These are phyloP conservation scores for Tringa solitaria DNA, from an alignment of 2,113 vertebrate species.

Conservation along the genomic window DNA sequence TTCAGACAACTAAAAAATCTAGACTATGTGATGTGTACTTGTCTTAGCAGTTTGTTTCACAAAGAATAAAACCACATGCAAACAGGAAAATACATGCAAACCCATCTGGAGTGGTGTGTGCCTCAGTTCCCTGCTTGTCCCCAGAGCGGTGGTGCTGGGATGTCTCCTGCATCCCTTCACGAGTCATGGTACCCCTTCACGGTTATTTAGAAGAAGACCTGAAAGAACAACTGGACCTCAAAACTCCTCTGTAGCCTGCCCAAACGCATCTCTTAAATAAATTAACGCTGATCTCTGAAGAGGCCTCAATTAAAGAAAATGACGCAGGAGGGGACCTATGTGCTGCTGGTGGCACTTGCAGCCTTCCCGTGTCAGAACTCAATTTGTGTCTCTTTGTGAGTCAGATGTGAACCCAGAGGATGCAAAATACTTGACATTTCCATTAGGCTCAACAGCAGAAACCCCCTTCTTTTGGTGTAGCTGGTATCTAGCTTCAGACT, in stretches of 20 bases:
- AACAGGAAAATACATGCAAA: not conserved
- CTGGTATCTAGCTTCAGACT: not conserved
- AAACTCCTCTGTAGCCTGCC: not conserved
- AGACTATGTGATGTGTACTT: not conserved
- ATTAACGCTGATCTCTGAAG: not conserved
- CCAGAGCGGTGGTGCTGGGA: accelerated
- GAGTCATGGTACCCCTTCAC: not conserved
- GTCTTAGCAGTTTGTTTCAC: not conserved
- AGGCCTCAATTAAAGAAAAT: not conserved
- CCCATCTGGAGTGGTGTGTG: not conserved
- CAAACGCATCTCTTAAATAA: not conserved
- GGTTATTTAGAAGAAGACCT: not conserved
- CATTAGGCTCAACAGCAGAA: not conserved
- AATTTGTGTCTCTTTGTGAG: not conserved
- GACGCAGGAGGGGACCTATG: not conserved
- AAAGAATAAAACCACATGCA: not conserved
- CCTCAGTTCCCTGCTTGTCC: not conserved
- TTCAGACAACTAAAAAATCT: not conserved
- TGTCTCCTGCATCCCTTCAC: not conserved
- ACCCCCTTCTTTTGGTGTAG: not conserved
- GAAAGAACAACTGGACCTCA: not conserved
- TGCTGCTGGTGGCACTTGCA: not conserved
- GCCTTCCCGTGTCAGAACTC: not conserved
- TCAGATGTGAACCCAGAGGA: not conserved
- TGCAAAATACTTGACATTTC: not conserved